Conservation (phyloP, 2,888 invertebrate genomes). For the Phorcus lineatus region DNA sequence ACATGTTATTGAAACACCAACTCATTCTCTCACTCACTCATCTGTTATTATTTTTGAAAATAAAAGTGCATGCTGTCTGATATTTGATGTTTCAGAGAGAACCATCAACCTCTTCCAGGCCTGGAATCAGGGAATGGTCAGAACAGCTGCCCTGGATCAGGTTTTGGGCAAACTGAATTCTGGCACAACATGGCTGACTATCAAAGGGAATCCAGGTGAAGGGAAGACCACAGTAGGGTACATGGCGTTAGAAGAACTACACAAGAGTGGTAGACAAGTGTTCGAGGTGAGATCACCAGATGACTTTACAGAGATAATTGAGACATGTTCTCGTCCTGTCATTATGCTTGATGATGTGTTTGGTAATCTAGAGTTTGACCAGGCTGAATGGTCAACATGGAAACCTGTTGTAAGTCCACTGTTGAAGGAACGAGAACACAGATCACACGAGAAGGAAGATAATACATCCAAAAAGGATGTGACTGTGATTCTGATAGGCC, state of each 20-base stretch:
- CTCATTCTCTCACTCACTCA: no score
- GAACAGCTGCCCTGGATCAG: neutral
- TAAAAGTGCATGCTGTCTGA: no score
- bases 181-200: neutral
- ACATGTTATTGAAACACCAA: no score
- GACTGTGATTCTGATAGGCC: neutral
- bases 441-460: neutral
- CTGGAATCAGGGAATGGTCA: neutral
- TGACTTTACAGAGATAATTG: neutral
- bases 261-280: neutral
- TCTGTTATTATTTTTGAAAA: no score
- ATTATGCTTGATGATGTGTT: neutral
- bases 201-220: neutral
- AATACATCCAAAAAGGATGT: neutral
- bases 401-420: neutral
- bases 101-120: neutral
- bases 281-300: neutral
- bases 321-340: neutral
- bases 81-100: neutral
- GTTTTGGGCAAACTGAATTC: neutral
- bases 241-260: neutral
- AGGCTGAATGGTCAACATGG: neutral
- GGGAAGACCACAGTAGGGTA: neutral
- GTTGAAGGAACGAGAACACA: neutral
- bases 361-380: neutral